phyloP scores from a whole-genome alignment of 1,140 invertebrate species.

The Lepidotrigona ventralis region DNA sequence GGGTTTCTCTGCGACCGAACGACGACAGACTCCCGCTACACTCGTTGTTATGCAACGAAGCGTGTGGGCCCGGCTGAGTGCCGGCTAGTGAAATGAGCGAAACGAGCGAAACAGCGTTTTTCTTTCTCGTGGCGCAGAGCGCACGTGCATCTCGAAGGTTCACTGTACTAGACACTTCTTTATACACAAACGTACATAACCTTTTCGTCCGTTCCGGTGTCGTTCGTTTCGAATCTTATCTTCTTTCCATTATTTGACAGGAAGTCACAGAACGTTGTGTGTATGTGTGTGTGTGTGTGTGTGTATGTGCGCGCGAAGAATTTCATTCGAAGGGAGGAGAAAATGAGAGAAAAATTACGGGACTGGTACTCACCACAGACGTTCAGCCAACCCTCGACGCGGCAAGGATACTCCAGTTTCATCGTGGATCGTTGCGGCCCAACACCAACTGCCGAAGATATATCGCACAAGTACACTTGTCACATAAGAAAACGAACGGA shows the following conservation, averaged over 20 bases:
- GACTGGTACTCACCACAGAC: constrained; percentile 80
- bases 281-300: too few species aligned
- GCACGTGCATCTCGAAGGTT: constrained; percentile 46
- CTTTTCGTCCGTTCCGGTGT: neutral
- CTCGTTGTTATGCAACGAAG: constrained; percentile 49
- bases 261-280: neutral
- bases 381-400: constrained; percentile 84
- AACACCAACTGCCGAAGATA: constrained; percentile 44
- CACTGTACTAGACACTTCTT: constrained; percentile 38
- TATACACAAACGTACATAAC: constrained; percentile 29
- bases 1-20: constrained; percentile 6
- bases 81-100: constrained; percentile 31
- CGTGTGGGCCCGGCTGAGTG: constrained; percentile 22
- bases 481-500: constrained; percentile 61
- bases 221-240: constrained; percentile 6
- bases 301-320: neutral
- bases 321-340: neutral
- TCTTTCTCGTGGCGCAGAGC: constrained; percentile 32
- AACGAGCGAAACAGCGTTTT: constrained; percentile 41
- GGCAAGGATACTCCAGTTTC: constrained; percentile 82
- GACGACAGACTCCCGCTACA: constrained; percentile 25
- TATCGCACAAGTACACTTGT: constrained; percentile 57
- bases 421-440: constrained; percentile 54
- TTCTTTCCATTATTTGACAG: neutral
- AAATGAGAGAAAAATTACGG: constrained; percentile 18